Conservation (phyloP, 2,797 vertebrate genomes). For the Selene dorsalis region DNA sequence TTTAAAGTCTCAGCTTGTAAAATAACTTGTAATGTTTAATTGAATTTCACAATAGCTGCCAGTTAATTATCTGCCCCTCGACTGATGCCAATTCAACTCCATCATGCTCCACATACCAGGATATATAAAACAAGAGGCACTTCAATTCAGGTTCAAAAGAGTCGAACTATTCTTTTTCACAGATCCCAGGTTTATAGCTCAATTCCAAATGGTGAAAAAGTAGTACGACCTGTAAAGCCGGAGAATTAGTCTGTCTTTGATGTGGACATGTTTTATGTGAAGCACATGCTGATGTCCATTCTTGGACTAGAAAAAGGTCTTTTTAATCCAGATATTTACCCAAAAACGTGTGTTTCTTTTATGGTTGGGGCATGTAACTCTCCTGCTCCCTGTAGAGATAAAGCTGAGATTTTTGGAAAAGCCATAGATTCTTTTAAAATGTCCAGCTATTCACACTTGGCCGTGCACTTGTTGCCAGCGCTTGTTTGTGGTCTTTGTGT, state of each 20-base stretch:
- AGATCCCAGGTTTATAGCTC: background rate
- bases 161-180: background rate
- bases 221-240: background rate
- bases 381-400: background rate
- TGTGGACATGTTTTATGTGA: background rate
- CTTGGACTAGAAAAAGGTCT: background rate
- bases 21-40: background rate
- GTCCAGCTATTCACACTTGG: slow-evolving; percentile 59
- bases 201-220: slow-evolving; percentile 5
- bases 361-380: background rate
- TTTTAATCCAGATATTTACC: background rate
- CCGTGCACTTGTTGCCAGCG: slow-evolving; percentile 51
- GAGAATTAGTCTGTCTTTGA: background rate
- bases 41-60: background rate
- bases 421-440: slow-evolving; percentile 46
- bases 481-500: slow-evolving; percentile 79
- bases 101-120: background rate
- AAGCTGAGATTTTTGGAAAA: slow-evolving; percentile 43
- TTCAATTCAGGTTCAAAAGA: background rate
- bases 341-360: background rate
- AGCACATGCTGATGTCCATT: background rate
- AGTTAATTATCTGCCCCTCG: background rate
- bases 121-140: background rate
- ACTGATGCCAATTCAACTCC: background rate
- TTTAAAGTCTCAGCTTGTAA: background rate